These are phyloP conservation scores for Buceros bicornis DNA, from an alignment of 2,797 vertebrate genomes.

Conservation along the genomic window DNA sequence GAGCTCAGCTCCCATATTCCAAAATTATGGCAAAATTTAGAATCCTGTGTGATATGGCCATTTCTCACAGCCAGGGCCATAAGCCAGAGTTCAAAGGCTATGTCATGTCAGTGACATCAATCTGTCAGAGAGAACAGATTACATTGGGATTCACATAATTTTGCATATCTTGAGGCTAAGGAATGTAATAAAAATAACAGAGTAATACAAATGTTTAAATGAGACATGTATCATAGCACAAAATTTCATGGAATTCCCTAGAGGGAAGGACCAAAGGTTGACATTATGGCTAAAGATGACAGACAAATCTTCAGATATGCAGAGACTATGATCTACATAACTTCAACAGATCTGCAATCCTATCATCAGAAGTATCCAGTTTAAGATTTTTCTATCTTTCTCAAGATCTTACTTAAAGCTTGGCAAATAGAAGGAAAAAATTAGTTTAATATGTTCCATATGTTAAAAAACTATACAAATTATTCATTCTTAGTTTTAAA, in stretches of 20 bases:
- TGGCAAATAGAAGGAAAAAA: neutral
- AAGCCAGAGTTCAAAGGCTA: neutral
- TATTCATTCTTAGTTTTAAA: neutral
- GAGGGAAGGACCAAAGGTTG: neutral
- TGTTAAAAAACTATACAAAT: neutral
- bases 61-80: neutral
- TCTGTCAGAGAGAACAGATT: neutral
- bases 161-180: constrained; percentile 38
- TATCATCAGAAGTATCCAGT: neutral
- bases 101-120: neutral
- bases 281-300: neutral
- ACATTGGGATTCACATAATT: neutral
- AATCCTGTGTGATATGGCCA: neutral
- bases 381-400: neutral
- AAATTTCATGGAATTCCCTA: constrained; percentile 38
- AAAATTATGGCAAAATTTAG: neutral
- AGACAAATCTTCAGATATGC: neutral
- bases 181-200: constrained; percentile 22
- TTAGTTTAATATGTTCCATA: neutral
- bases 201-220: neutral
- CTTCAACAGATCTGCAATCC: neutral
- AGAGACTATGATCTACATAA: neutral
- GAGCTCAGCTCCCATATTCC: neutral
- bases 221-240: neutral
- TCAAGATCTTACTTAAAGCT: neutral